phyloP scores from a whole-genome alignment of 2,797 vertebrate genomes.

The Dallia pectoralis region DNA sequence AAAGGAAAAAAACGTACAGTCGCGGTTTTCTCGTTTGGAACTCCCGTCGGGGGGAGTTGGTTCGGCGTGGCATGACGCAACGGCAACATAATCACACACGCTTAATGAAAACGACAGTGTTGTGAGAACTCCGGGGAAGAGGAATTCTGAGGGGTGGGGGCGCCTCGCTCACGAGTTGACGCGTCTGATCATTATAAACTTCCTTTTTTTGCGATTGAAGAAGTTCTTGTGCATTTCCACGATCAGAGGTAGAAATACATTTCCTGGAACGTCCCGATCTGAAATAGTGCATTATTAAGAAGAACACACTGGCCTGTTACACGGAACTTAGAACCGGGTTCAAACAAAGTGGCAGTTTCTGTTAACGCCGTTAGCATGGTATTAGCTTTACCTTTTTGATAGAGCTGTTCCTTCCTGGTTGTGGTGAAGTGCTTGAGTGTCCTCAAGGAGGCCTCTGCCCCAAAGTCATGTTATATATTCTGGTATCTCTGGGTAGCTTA shows the following conservation, averaged over 20 bases:
- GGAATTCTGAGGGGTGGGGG: not conserved
- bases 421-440: not conserved
- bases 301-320: not conserved
- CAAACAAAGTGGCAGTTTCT: not conserved
- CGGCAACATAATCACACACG: slow-evolving; percentile 40
- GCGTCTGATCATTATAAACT: not conserved
- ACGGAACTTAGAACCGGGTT: not conserved
- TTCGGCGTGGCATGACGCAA: slow-evolving; percentile 43
- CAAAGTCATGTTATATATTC: slow-evolving; percentile 1
- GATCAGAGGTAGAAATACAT: not conserved
- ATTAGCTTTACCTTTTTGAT: no score
- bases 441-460: not conserved
- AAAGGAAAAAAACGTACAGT: slow-evolving; percentile 30
- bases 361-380: not conserved
- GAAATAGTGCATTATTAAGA: not conserved
- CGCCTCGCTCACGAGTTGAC: not conserved
- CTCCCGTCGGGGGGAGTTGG: slow-evolving; percentile 21
- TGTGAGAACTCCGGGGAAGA: not conserved
- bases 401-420: no score
- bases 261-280: not conserved
- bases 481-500: not conserved
- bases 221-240: not conserved
- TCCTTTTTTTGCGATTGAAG: not conserved
- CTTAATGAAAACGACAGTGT: slow-evolving; percentile 8
- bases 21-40: slow-evolving; percentile 21